A percentile compares a stretch with the other conserved stretches of the same genome.
phyloP scores from a whole-genome alignment of 2,888 invertebrate genomes.

The Drosophila flavopinicola region DNA sequence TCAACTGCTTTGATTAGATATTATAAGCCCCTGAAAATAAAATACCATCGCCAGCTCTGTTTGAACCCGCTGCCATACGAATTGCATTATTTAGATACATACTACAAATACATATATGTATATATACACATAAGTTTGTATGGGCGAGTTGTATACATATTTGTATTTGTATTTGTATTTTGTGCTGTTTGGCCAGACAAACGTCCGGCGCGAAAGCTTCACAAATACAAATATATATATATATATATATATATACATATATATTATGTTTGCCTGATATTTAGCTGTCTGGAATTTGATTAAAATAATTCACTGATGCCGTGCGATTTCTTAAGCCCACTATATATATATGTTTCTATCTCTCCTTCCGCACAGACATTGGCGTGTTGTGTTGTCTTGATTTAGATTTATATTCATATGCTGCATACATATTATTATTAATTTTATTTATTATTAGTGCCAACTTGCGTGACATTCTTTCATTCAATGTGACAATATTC shows the following conservation, averaged over 20 bases:
- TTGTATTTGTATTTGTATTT: background rate
- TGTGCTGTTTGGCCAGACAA: background rate
- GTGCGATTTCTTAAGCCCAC: slow-evolving; percentile 28
- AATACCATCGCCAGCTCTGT: background rate
- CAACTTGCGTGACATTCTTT: slow-evolving; percentile 66
- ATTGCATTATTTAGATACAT: slow-evolving; percentile 22
- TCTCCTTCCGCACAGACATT: slow-evolving; percentile 2
- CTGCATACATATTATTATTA: slow-evolving; percentile 30
- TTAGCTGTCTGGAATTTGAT: slow-evolving; percentile 68
- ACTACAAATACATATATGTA: background rate
- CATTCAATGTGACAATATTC: slow-evolving; percentile 61
- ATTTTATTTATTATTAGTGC: slow-evolving; percentile 54
- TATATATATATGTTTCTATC: background rate
- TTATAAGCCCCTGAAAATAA: background rate
- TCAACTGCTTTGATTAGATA: background rate
- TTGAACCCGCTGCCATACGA: slow-evolving; percentile 16
- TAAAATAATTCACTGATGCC: slow-evolving; percentile 64
- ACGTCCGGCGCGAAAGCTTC: slow-evolving; percentile 13
- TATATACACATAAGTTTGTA: background rate
- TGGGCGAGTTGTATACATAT: background rate
- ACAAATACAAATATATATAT: too few relatives aligned
- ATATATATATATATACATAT: too few relatives aligned
- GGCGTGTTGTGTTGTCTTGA: slow-evolving; percentile 24
- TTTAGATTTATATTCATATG: slow-evolving; percentile 44
- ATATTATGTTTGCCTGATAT: slow-evolving; percentile 43